phyloP scores from a whole-genome alignment of 2,888 invertebrate species.

The Leucophora obtusa region DNA sequence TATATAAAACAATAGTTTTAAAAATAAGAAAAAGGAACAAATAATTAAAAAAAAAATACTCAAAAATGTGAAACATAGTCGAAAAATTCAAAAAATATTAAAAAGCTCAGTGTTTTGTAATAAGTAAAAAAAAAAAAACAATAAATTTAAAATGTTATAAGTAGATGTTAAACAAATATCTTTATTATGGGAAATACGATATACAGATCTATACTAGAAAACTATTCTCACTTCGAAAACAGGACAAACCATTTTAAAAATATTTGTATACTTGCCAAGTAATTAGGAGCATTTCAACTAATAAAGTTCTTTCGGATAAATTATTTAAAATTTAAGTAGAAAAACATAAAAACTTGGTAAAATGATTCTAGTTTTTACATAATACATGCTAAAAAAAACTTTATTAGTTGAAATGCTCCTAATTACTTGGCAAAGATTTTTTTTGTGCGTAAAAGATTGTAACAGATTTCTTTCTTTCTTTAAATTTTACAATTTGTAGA shows the following conservation, averaged over 20 bases:
- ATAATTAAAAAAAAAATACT: slow-evolving; percentile 45
- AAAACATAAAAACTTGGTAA: no score
- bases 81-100: slow-evolving; percentile 14
- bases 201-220: neutral
- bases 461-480: neutral
- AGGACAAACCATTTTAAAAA: no score
- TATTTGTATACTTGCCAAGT: no score
- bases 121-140: slow-evolving; percentile 23
- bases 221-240: neutral
- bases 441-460: no score
- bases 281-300: no score
- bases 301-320: no score
- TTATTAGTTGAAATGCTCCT: no score
- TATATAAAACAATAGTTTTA: slow-evolving; percentile 36
- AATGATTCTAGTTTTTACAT: no score
- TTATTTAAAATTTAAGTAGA: no score
- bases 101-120: slow-evolving; percentile 51
- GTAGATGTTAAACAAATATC: slow-evolving; percentile 21
- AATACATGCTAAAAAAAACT: no score
- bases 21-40: slow-evolving; percentile 11
- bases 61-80: slow-evolving; percentile 50
- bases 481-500: neutral
- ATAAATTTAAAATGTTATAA: slow-evolving; percentile 23
- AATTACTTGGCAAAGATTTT: no score
- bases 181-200: no score